These are phyloP conservation scores for Craniophora ligustri DNA, from an alignment of 2,888 invertebrate genomes.

Conservation along the genomic window DNA sequence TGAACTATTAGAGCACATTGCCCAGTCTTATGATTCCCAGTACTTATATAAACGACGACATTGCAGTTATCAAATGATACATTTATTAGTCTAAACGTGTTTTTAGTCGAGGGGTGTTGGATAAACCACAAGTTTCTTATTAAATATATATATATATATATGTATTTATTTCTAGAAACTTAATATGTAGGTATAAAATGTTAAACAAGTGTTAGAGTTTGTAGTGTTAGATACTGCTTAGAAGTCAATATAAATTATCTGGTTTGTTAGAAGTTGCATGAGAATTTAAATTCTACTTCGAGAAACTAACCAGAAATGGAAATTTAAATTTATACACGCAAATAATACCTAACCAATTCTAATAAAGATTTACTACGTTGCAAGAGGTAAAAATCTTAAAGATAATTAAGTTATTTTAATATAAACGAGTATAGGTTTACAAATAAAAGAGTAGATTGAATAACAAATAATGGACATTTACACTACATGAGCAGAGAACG, in stretches of 20 bases:
- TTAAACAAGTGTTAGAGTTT: conserved; percentile 20
- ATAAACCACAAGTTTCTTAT: too few species aligned
- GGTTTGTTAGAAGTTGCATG: conserved; percentile 39
- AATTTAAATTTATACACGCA: conserved; percentile 38
- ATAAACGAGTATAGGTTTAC: conserved; percentile 37
- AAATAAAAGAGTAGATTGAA: conserved; percentile 33
- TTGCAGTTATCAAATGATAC: conserved; percentile 60
- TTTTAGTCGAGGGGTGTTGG: neutral
- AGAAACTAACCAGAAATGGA: neutral
- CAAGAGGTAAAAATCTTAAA: conserved; percentile 16
- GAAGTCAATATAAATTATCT: conserved; percentile 47
- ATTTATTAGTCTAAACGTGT: conserved; percentile 13
- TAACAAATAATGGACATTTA: conserved; percentile 44
- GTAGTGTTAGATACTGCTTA: conserved; percentile 35
- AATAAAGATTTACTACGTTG: neutral
- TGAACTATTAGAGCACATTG: conserved; percentile 47
- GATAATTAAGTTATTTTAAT: conserved; percentile 20
- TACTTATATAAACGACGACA: conserved; percentile 40
- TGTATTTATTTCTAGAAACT: conserved; percentile 30
- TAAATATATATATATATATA: too few species aligned
- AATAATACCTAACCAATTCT: conserved; percentile 22
- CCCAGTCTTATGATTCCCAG: conserved; percentile 45
- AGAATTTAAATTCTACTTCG: conserved; percentile 41
- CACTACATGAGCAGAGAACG: conserved; percentile 31
- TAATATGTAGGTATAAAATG: neutral